Conservation (phyloP, 2,797 vertebrate genomes). For the Acrossocheilus wenchowensis region DNA sequence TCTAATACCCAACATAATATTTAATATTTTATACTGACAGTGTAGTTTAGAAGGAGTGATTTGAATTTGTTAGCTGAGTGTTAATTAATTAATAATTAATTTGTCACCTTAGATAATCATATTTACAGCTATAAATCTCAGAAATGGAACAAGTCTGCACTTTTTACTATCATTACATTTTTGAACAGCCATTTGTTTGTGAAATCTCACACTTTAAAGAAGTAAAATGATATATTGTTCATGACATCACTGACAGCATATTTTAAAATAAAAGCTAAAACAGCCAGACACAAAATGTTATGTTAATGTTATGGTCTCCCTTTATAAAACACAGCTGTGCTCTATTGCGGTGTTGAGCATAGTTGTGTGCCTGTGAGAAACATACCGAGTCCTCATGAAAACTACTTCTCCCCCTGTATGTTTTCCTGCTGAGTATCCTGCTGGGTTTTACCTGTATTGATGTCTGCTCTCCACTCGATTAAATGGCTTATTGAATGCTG, state of each 20-base stretch:
- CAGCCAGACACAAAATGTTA: not conserved
- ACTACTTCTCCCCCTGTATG: not conserved
- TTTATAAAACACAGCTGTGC: constrained; percentile 16
- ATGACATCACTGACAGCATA: not conserved
- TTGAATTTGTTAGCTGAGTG: not conserved
- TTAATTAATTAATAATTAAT: not conserved
- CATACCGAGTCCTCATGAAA: constrained; percentile 9
- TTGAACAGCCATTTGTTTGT: not conserved
- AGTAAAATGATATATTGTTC: not conserved
- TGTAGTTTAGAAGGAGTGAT: not conserved
- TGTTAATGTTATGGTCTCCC: not conserved
- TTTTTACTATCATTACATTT: not conserved
- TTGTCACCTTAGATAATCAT: not conserved
- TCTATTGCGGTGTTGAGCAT: constrained; percentile 4
- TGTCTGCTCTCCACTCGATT: constrained; percentile 46
- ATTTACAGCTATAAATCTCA: not conserved
- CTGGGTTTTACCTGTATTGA: constrained; percentile 31
- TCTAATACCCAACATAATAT: not conserved
- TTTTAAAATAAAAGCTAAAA: not conserved
- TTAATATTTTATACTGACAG: not conserved
- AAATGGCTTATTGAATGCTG: constrained; percentile 52
- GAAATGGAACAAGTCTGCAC: not conserved
- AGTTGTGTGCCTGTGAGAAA: constrained; percentile 9
- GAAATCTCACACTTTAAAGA: constrained; percentile 6
- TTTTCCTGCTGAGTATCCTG: constrained; percentile 38